Conservation (phyloP, 37 sponge, comb jelly and placozoan genomes). For the Axinella damicornis region DNA sequence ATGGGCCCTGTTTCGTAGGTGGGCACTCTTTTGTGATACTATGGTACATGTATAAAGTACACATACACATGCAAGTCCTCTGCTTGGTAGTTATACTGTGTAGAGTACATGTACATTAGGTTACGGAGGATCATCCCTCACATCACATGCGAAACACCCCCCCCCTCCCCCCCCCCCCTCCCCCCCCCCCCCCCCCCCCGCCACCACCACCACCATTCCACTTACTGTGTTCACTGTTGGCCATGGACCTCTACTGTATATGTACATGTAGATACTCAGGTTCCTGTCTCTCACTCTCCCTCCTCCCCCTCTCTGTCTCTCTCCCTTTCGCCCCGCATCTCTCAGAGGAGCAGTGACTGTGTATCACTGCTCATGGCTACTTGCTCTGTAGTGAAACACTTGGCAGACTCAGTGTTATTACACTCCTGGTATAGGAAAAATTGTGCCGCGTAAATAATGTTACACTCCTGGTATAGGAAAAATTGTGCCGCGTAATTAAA, state of each 20-base stretch:
- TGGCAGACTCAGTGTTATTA: slow-evolving; percentile 11
- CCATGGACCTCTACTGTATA: neutral
- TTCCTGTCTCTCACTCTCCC: neutral
- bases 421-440: no score
- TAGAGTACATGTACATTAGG: no score
- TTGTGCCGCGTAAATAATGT: no score
- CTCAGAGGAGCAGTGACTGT: neutral
- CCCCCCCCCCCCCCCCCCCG: neutral
- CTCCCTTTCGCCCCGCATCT: no score
- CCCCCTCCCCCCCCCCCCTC: neutral
- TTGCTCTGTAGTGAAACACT: slow-evolving; percentile 15
- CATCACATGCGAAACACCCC: neutral
- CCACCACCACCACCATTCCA: neutral
- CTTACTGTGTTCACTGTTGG: neutral
- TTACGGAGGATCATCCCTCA: neutral
- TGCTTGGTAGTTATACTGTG: no score
- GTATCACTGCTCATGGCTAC: slow-evolving; percentile 8
- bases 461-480: no score
- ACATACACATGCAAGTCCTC: no score
- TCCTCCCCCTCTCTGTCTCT: neutral
- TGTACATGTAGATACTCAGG: neutral
- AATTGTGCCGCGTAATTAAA: no score
- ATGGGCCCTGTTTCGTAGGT: no score
- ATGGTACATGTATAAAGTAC: no score
- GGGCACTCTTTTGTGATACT: no score